Percentiles rank a stretch among this genome's conserved stretches.
Conservation (phyloP, 2,797 vertebrate species). For the Phaenicophaeus curvirostris region DNA sequence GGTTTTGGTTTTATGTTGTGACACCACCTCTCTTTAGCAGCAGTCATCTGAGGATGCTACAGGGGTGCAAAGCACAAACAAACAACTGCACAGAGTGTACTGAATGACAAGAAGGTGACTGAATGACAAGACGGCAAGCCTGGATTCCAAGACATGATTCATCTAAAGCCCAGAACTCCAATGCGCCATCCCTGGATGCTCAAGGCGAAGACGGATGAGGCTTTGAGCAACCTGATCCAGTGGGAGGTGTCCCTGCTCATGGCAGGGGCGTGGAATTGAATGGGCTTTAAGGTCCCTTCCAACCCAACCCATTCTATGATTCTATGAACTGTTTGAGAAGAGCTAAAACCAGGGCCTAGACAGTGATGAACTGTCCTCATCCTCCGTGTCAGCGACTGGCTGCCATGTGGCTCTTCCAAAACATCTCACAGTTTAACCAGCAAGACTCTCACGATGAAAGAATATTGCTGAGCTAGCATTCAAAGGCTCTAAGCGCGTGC, state of each 20-base stretch:
- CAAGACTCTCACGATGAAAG: neutral
- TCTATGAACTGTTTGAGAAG: neutral
- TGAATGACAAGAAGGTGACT: rapidly evolving
- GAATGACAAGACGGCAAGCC: neutral
- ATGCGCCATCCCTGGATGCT: too few species aligned
- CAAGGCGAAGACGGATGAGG: too few species aligned
- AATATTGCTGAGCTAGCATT: neutral
- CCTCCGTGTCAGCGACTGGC: neutral
- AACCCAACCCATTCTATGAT: too few species aligned
- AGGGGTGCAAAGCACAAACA: neutral
- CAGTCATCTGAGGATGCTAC: neutral
- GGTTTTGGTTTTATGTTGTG: neutral
- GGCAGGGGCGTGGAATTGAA: too few species aligned
- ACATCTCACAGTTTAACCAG: neutral
- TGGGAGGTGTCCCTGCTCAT: too few species aligned
- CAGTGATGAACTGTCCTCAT: neutral
- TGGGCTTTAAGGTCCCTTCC: too few species aligned
- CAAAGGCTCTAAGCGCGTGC: neutral
- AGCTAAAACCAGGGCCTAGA: neutral
- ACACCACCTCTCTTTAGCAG: neutral
- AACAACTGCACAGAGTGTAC: neutral
- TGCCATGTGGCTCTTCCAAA: neutral
- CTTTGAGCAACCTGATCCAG: too few species aligned
- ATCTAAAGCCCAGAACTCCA: neutral
- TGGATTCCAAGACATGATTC: neutral